Evolutionary conservation across 2,888 invertebrate genomes (phyloP), one percentile per base, ranked within the genome.

Genomic region (Tinea semifulvella): DNA sequence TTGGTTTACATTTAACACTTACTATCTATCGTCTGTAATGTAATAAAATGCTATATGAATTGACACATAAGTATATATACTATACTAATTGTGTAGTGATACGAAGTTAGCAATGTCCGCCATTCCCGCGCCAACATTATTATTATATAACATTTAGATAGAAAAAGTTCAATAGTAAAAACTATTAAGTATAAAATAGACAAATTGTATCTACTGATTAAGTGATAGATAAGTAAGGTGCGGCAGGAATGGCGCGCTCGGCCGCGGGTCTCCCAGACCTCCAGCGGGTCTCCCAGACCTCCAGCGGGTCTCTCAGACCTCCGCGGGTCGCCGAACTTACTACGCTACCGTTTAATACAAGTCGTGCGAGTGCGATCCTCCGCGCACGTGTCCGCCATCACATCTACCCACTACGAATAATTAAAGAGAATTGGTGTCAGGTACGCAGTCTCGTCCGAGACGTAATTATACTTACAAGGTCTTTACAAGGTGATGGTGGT

Each of bases 51-150:
- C 80, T 81, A 82, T 77, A 70, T 75, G 81, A 82, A 82, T 82
- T 82, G 82, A 82, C 82, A 82, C 82, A 81, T 80, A 82, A 82
- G 82, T 81, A 82, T 81, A 80, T 81, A 76, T 76, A 81, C 81
- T 82, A 81, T 81, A 79, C 82, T 80, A 82, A 69, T 79, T 71
- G 79, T 80, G 80, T 79, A 75, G 36, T 17, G 22, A 22, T 40
- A 22, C 22, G 13, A 40, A 38, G 6, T 16, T 17, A 22, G 13
- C 22, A 14, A 8, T 16, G 7, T 16, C 18, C 40, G 40, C 20
- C 38, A 38, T 38, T 38, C 40, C 22, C 22, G n/a, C 40, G 40
- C n/a, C 14, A 16, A n/a, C 18, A 22, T 13, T 42, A 42, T n/a
- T 42, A 42, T 2, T 4, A 31, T 2, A 31, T n/a, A 31, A 31